Conservation (phyloP, 2,888 invertebrate species). For the Drosophila imparisetae region DNA sequence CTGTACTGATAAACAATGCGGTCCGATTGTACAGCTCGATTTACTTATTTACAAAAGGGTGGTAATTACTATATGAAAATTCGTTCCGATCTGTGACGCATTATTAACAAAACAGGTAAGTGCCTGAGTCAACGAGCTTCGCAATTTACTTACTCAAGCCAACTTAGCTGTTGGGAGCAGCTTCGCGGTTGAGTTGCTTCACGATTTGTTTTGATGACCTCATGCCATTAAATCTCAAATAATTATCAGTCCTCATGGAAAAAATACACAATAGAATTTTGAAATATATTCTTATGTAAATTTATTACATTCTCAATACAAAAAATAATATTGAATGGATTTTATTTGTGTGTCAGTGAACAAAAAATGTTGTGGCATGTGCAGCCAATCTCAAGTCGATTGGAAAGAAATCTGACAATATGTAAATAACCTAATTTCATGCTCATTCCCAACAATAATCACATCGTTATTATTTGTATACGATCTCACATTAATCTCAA, state of each 20-base stretch:
- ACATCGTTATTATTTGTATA: conserved; percentile 54
- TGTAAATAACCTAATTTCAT: conserved; percentile 18
- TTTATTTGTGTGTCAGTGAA: background rate
- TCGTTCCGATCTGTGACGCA: conserved; percentile 36
- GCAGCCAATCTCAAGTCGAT: background rate
- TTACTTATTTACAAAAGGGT: background rate
- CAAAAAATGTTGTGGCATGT: background rate
- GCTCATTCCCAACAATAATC: conserved; percentile 12
- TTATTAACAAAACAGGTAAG: conserved; percentile 11
- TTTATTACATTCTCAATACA: background rate
- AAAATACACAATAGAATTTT: background rate
- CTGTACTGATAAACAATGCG: conserved; percentile 34
- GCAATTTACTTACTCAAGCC: conserved; percentile 20
- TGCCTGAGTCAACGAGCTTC: conserved; percentile 36
- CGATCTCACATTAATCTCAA: conserved; percentile 32
- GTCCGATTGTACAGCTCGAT: conserved; percentile 14
- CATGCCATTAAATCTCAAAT: conserved; percentile 16
- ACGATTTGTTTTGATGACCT: conserved; percentile 35
- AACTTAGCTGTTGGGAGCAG: background rate
- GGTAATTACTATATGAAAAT: conserved; percentile 9
- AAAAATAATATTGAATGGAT: background rate
- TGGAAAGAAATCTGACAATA: background rate
- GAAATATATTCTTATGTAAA: background rate
- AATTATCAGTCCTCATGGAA: background rate
- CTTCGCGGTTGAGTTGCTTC: conserved; percentile 26